Conservation (phyloP, 1,140 invertebrate genomes). For the Heterodera schachtii region DNA sequence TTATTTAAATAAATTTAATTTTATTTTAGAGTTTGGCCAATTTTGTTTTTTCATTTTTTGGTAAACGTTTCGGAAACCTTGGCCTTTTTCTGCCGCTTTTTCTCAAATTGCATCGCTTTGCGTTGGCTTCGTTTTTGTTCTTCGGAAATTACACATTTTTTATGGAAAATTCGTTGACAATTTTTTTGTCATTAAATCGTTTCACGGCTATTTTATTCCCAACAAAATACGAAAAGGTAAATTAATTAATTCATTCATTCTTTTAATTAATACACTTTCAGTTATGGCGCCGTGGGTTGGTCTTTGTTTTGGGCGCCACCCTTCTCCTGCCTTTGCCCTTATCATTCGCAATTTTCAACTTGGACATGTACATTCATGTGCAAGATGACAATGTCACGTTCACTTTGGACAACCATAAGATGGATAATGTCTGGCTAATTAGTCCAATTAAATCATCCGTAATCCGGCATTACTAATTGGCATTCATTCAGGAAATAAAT, state of each 20-base stretch:
- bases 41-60: background rate
- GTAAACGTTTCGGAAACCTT: background rate
- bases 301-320: background rate
- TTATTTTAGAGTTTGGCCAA: background rate
- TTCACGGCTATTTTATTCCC: background rate
- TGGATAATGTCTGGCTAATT: background rate
- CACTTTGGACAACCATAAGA: slow-evolving; percentile 1
- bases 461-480: background rate
- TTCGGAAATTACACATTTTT: background rate
- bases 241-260: background rate
- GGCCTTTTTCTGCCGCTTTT: background rate
- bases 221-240: background rate
- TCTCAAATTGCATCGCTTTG: background rate
- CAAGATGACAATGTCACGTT: slow-evolving; percentile 3
- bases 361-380: slow-evolving; percentile 12
- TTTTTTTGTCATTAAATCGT: background rate
- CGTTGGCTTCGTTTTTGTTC: background rate
- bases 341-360: background rate
- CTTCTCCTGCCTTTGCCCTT: background rate
- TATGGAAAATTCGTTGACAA: background rate
- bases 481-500: background rate
- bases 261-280: background rate
- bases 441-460: background rate
- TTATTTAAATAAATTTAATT: background rate
- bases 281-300: background rate